A percentile compares a stretch with the other conserved stretches of the same genome.
phyloP scores from a whole-genome alignment of 2,797 vertebrate genomes.

The Antennarius maculatus region DNA sequence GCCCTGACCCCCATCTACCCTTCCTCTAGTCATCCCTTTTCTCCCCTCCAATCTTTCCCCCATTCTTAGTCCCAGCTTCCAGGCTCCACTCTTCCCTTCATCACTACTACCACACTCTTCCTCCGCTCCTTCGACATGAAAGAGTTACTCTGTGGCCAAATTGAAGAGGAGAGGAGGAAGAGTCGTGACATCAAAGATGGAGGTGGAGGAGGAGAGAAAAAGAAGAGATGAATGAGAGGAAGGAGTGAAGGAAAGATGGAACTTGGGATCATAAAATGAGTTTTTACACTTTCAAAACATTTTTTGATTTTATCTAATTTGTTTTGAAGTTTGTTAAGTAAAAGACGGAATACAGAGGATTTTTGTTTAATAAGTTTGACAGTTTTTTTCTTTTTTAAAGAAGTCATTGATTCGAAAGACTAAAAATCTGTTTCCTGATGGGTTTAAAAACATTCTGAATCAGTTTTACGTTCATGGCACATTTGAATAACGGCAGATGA shows the following conservation, averaged over 20 bases:
- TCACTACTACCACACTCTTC: slow-evolving; percentile 3
- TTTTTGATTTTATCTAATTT: background rate
- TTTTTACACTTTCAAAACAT: background rate
- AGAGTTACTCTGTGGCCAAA: slow-evolving; percentile 43
- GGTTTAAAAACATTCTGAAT: too few relatives aligned
- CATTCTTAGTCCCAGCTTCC: background rate
- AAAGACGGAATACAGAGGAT: too few relatives aligned
- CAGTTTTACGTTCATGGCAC: too few relatives aligned
- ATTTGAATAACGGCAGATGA: too few relatives aligned
- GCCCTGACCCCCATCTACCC: slow-evolving; percentile 67
- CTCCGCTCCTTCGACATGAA: slow-evolving; percentile 23
- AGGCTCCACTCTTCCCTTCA: background rate
- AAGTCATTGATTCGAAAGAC: too few relatives aligned
- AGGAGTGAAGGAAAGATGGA: slow-evolving; percentile 2
- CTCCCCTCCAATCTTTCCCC: slow-evolving; percentile 22
- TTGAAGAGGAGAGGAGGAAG: slow-evolving; percentile 7
- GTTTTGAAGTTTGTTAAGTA: too few relatives aligned
- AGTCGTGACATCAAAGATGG: slow-evolving; percentile 28
- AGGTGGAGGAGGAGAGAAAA: slow-evolving; percentile 28
- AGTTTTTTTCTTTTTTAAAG: too few relatives aligned
- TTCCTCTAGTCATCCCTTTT: slow-evolving; percentile 57
- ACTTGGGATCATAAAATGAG: too few relatives aligned
- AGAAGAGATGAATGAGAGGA: slow-evolving; percentile 20
- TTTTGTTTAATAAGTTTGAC: too few relatives aligned
- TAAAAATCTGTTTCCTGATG: too few relatives aligned